Conservation (phyloP, 2,113 vertebrate species). For the Leucosticte australis region DNA sequence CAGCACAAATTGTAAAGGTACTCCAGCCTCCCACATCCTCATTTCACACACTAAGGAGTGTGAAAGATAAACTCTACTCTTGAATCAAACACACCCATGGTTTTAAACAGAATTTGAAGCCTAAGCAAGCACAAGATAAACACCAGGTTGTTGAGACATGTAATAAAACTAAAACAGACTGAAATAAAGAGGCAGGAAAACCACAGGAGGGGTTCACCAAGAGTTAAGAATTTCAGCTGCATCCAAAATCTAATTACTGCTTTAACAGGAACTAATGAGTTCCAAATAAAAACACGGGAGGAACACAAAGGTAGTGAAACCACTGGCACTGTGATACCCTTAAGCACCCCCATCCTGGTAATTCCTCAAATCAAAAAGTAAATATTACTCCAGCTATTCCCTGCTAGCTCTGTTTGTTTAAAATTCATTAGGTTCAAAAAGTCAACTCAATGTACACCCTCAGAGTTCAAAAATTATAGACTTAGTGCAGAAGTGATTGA, state of each 20-base stretch:
- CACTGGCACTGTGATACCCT: not conserved
- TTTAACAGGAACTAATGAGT: slow-evolving; percentile 27
- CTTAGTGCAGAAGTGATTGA: not conserved
- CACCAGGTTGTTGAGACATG: not conserved
- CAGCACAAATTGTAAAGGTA: not conserved
- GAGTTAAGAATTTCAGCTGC: not conserved
- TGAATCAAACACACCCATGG: not conserved
- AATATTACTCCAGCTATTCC: not conserved
- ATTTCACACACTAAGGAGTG: not conserved
- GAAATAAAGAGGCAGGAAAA: not conserved
- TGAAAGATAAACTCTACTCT: not conserved
- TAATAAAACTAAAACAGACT: not conserved
- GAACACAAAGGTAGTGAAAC: slow-evolving; percentile 22
- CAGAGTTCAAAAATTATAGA: not conserved
- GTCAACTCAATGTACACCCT: not conserved
- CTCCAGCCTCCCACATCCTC: not conserved
- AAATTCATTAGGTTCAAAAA: slow-evolving; percentile 17
- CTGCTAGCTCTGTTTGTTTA: slow-evolving; percentile 24
- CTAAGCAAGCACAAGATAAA: not conserved
- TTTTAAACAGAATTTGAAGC: not conserved
- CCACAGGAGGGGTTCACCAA: not conserved
- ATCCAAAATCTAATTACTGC: slow-evolving; percentile 6
- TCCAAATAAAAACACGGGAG: not conserved
- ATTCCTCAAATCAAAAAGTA: slow-evolving; percentile 26
- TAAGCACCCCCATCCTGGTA: not conserved